phyloP scores from a whole-genome alignment of 1,140 invertebrate genomes.

The Drosophila teissieri region DNA sequence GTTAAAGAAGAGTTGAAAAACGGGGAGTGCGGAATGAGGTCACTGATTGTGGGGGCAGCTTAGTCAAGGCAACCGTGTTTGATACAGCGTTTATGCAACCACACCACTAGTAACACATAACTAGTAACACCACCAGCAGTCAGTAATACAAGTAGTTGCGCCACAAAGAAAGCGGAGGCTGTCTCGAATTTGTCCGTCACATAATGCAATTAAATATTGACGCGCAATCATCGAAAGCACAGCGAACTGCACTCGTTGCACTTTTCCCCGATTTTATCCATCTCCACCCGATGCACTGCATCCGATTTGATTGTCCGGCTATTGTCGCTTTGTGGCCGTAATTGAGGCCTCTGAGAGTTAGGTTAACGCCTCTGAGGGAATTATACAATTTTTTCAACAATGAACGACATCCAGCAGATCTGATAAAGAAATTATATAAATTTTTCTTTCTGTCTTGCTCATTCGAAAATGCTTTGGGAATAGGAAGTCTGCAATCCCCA shows the following conservation, averaged over 20 bases:
- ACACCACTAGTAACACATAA: not conserved
- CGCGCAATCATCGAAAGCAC: conserved; percentile 68
- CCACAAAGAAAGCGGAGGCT: conserved; percentile 57
- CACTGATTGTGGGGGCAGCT: conserved; percentile 53
- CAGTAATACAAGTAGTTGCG: conserved; percentile 28
- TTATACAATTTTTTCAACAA: conserved; percentile 71
- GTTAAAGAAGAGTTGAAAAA: conserved; percentile 9
- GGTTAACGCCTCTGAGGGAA: conserved; percentile 63
- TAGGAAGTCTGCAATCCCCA: conserved; percentile 67
- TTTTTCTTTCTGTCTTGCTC: conserved; percentile 29
- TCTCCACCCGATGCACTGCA: conserved; percentile 9
- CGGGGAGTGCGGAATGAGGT: conserved; percentile 58
- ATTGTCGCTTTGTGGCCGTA: conserved; percentile 64
- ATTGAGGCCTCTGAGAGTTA: conserved; percentile 57
- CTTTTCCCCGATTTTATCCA: conserved; percentile 45
- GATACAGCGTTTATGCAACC: conserved; percentile 60
- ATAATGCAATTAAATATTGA: conserved; percentile 72
- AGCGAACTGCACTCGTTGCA: conserved; percentile 73
- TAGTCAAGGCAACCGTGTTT: conserved; percentile 31
- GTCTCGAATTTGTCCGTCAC: conserved; percentile 52
- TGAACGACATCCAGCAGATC: conserved; percentile 42
- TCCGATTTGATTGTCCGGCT: conserved; percentile 38
- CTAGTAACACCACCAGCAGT: not conserved
- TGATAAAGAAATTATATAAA: conserved; percentile 80
- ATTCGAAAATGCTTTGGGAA: conserved; percentile 51